Base-by-base conservation (phyloP, 2,113 vertebrate genomes). In the Sinocyclocheilus rhinocerous region DNA sequence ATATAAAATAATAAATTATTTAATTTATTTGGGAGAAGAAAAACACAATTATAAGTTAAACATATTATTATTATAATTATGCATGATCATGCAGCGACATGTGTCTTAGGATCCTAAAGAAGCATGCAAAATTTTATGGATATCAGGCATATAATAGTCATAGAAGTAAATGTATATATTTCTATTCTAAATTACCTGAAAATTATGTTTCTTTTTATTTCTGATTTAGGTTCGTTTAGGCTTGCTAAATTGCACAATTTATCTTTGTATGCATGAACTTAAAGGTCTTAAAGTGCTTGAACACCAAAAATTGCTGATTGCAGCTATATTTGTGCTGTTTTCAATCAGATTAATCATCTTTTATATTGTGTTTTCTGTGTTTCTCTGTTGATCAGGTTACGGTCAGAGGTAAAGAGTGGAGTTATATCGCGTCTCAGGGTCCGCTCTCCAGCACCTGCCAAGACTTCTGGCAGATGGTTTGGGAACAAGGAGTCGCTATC, bases 391-490 rank as follows among this genome's bases (percentile, higher is more conserved):
- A 79, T 10, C 36, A 99, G 98, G 87, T 98, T 57, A 96, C 94
- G 61, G 95, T 98, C 20, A 93, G 95, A 2, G 96, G 97, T 45
- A 95, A 96, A 20, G 97, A 99, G 85, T 99, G 98, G 98, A 97
- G 95, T 92, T 99, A 99, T 85, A 98, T 99, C 70, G 97, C 97
- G 82, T 95, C 97, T 0, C 98, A 99, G 92, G 98, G 97, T 29
- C 98, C 98, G 4, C 89, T 99, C 86, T 93, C 96, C 20, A 96
- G 95, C 77, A 99, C 98, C 0, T 99, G 97, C 87, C 96, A 96
- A 90, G 98, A 99, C 90, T 99, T 99, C 91, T 99, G 98, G 98
- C 98, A 99, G 94, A 98, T 99, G 98, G 95, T 99, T 85, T 99
- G 98, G 98, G 98, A 99, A 76, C 97, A 99, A 93, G 95, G 96